phyloP scores from a whole-genome alignment of 1,140 invertebrate genomes.

The Drosophila lowei region DNA sequence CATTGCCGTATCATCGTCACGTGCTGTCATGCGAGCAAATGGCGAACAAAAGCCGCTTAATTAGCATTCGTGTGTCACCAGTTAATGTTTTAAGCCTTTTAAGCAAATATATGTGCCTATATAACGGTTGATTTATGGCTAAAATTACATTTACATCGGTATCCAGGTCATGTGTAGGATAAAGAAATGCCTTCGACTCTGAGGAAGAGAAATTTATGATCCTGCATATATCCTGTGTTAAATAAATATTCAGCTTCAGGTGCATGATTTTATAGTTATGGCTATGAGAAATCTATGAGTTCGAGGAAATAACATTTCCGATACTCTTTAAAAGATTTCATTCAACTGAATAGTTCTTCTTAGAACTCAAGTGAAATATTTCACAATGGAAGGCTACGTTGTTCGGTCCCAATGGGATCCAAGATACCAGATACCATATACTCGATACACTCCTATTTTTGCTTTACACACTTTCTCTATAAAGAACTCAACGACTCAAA shows the following conservation, averaged over 20 bases:
- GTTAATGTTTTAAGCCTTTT: constrained; percentile 28
- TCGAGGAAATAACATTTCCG: no score
- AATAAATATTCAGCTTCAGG: no score
- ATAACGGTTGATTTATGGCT: constrained; percentile 3
- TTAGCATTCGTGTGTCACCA: constrained; percentile 70
- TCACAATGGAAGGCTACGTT: no score
- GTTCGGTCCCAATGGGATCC: no score
- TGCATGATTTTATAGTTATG: no score
- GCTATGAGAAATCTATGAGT: no score
- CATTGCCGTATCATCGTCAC: constrained; percentile 30
- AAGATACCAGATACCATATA: no score
- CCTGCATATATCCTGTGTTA: no score
- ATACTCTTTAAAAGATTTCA: no score
- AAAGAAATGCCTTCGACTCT: background rate
- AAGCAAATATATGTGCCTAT: constrained; percentile 15
- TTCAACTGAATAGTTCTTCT: no score
- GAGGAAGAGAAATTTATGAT: background rate
- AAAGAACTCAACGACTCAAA: constrained; percentile 1
- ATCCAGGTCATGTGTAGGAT: constrained; percentile 13
- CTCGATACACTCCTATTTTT: background rate
- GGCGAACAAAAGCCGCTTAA: constrained; percentile 70
- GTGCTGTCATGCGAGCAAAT: constrained; percentile 59
- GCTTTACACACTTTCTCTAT: background rate
- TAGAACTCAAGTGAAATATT: no score
- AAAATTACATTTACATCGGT: background rate